phyloP scores from a whole-genome alignment of 2,888 invertebrate genomes.

The Eueremaeus valkanovi region DNA sequence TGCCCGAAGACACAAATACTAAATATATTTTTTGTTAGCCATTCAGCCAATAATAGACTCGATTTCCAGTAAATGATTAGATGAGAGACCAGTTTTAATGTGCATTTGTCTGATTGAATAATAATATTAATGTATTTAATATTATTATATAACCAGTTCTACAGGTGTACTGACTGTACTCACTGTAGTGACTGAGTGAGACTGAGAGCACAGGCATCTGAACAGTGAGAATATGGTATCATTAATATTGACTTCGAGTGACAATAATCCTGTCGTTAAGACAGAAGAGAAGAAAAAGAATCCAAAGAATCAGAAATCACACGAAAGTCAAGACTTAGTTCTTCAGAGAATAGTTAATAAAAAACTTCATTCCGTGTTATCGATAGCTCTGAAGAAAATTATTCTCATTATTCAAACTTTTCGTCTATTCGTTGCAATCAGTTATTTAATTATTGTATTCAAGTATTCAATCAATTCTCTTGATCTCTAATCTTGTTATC shows the following conservation, averaged over 20 bases:
- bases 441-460: neutral
- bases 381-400: neutral
- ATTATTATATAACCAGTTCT: neutral
- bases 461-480: no score
- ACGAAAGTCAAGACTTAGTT: neutral
- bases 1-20: neutral
- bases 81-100: neutral
- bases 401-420: neutral
- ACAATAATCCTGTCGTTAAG: slow-evolving; percentile 8
- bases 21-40: neutral
- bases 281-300: neutral
- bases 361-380: neutral
- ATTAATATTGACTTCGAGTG: slow-evolving; percentile 13
- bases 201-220: no score
- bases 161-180: neutral
- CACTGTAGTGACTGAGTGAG: no score
- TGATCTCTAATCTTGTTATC: no score
- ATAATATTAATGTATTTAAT: neutral
- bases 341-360: no score
- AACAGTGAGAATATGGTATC: neutral
- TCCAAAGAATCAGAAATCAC: neutral
- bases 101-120: neutral
- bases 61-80: slow-evolving; percentile 1
- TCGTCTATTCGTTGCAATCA: neutral
- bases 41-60: neutral